These are phyloP conservation scores for Bombylius major DNA, from an alignment of 2,888 invertebrate genomes.

Conservation along the genomic window DNA sequence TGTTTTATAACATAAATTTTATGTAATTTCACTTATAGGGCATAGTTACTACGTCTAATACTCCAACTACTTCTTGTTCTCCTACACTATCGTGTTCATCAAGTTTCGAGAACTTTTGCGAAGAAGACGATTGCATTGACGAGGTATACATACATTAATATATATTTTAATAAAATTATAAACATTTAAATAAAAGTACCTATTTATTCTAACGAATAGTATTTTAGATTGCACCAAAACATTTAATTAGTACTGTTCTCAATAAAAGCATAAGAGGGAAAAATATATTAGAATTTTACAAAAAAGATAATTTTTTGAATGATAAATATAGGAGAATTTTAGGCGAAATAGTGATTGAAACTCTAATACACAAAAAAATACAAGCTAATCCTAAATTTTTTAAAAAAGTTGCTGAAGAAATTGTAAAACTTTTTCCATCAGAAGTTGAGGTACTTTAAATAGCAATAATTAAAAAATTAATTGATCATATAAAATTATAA, in stretches of 20 bases:
- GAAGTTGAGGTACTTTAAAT: background rate
- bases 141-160: background rate
- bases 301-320: no score
- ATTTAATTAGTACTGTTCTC: background rate
- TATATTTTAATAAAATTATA: background rate
- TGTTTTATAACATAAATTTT: background rate
- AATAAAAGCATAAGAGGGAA: background rate
- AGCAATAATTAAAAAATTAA: background rate
- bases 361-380: no score
- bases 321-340: no score
- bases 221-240: background rate
- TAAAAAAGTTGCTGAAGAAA: no score
- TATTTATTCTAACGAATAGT: background rate
- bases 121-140: background rate
- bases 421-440: background rate
- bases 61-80: background rate
- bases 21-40: background rate
- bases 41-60: background rate
- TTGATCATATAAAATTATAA: background rate
- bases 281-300: background rate
- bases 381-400: no score
- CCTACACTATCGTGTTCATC: background rate
- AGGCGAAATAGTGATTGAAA: no score
- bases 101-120: background rate
- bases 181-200: background rate